Evolutionary conservation across 2,888 invertebrate species (phyloP), one percentile per base, ranked within the genome.

Genomic region (Cerastoderma edule): DNA sequence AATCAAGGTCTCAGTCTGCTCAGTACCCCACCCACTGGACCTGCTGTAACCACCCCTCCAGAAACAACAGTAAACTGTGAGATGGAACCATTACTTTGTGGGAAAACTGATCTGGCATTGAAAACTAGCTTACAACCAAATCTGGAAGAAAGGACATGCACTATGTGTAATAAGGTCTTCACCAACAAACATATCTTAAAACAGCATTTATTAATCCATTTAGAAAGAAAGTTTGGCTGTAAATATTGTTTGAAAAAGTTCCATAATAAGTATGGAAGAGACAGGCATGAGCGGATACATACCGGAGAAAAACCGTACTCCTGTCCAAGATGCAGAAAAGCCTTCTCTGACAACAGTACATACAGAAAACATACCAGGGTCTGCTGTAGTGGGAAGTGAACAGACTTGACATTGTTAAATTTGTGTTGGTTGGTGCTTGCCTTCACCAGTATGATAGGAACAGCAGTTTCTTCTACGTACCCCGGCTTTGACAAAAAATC

Each of bases 241-340:
- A 80, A 80, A 46, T 83, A 66, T 32, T 83, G 83, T 39, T 76
- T 76, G 65, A 83, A 83, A 54, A 80, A 80, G 44, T 83, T 83
- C 57, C 78, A 78, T 27, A 80, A 83, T 50, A 80, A 83, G 16
- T 83, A 80, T 66, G 80, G 78, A 19, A 65, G 76, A 13, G 79
- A 81, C 67, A 65, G 81, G 27, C 83, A 83, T 44, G 79, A 78
- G 24, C 33, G 83, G 10, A 79, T 77, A 22, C 83, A 83, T 46
- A 83, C 83, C 24, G 79, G 81, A 24, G 83, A 83, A 30, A 79
- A 71, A 44, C 83, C 83, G 10, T 83, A 78, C 63, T 69, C 77
- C 8, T 83, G 83, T 72, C 74, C 72, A 27, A 72, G 60, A n/a
- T 83, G 83, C 72, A 71, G 69, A 39, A 75, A 75, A 44, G 78